Evolutionary conservation across 2,797 vertebrate genomes (phyloP), one percentile per base, ranked within the genome.

Genomic region (Synanceia verrucosa): DNA sequence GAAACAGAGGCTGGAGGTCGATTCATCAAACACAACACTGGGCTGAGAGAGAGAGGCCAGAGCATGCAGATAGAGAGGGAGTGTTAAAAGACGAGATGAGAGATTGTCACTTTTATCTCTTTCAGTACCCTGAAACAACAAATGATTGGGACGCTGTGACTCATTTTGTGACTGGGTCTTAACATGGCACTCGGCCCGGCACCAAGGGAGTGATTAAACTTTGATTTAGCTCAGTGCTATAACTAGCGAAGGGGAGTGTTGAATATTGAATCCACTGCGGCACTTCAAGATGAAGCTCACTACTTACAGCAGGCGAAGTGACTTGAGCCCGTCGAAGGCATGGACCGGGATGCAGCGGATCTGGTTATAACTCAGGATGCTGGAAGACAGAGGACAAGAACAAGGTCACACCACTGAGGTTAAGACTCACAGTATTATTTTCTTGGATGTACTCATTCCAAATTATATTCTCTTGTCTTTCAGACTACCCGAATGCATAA

Each of bases 291-390:
- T 68, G 82, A 76, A 77, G 64, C 52, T 50, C 7, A 68, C 79
- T 81, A 97, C 97, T 98, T 91, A 99, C 97, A 99, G 93, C 79
- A 99, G 95, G 21, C 97, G 95, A 36, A 99, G 96, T 1, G 97
- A 96, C 53, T 94, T 95, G 63, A 99, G 96, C 3, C 98, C 97
- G 0, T 94, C 88, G 78, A 99, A 99, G 7, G 98, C 96, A 0
- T 97, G 95, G 59, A 95, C 83, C 0, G 97, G 97, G 73, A 99
- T 95, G 91, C 98, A 99, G n/a, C 95, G 95, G 11, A 99, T 96
- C 72, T 96, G 92, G 85, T 99, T 99, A 86, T 99, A 99, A 83
- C 98, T 99, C 92, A 99, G 90, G 92, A 99, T 99, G 73, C 98
- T 99, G 91, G 2, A 33, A 87, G 63, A 84, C 76, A 28, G 56